Evolutionary conservation across 2,888 invertebrate genomes (phyloP).

Genomic region (Cerastis rubricosa): DNA sequence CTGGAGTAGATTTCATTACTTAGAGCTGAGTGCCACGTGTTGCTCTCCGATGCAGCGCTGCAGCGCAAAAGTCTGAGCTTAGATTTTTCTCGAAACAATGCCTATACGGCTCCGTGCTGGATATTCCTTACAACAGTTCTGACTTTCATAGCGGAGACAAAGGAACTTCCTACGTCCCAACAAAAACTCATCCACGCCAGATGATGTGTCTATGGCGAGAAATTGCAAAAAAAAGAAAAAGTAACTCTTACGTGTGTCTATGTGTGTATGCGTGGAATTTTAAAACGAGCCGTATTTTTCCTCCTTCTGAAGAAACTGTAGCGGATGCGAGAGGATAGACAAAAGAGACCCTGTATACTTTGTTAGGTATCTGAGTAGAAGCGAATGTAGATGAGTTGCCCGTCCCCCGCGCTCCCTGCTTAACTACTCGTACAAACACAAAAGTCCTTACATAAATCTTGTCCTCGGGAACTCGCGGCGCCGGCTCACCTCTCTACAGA

Average conservation of each 20-base stretch:
- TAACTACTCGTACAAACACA: slow-evolving; percentile 90
- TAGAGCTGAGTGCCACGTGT: slow-evolving; percentile 83
- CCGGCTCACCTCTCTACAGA: slow-evolving; percentile 80
- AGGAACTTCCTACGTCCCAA: slow-evolving; percentile 88
- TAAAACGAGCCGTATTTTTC: slow-evolving; percentile 86
- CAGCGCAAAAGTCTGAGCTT: slow-evolving; percentile 83
- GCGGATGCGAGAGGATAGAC: slow-evolving; percentile 87
- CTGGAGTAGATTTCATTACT: slow-evolving; percentile 85
- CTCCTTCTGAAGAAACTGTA: slow-evolving; percentile 85
- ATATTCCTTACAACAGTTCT: slow-evolving; percentile 89
- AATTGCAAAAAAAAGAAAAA: slow-evolving; percentile 86
- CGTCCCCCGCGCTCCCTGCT: slow-evolving; percentile 78
- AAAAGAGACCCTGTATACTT: slow-evolving; percentile 85
- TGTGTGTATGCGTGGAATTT: slow-evolving; percentile 82
- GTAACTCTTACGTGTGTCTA: slow-evolving; percentile 78
- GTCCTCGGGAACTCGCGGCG: slow-evolving; percentile 84
- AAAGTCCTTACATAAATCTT: slow-evolving; percentile 91
- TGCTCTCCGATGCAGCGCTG: slow-evolving; percentile 77
- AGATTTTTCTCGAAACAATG: slow-evolving; percentile 88
- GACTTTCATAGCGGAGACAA: slow-evolving; percentile 89
- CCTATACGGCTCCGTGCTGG: slow-evolving; percentile 81
- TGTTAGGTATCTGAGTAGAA: slow-evolving; percentile 86
- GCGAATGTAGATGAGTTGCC: slow-evolving; percentile 88
- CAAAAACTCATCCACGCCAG: slow-evolving; percentile 90
- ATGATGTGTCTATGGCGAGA: slow-evolving; percentile 90